Base-by-base conservation (phyloP, 2,888 invertebrate species). In the Acanthacorydalis orientalis region DNA sequence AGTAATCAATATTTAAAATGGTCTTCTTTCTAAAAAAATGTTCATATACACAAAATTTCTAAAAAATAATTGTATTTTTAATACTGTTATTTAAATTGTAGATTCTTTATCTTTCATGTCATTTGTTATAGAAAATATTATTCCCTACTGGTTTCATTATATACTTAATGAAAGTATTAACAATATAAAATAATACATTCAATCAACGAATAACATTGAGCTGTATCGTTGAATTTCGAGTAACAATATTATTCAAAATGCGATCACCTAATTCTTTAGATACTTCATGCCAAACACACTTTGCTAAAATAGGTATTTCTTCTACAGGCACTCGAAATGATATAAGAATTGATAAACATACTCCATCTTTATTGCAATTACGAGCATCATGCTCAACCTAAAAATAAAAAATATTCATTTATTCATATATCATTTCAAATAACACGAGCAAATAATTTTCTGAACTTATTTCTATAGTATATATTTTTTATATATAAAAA, bases 261-360 rank as follows among this genome's bases (percentile, higher is more conserved):
- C 70, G 71, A 50, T 80, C 79, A 45, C 84, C 83, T 34, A 84
- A 64, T 40, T 78, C 75, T 56, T 73, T 70, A 31, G 80, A 73
- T 40, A 88, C 65, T 65, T 90, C 88, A 56, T 88, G 82, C 92
- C 91, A 92, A 11, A 82, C 80, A 67, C 87, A 91, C 65, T 90
- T 90, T 49, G 88, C 87, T 59, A 85, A 84, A 4, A 89, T 75
- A 9, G 83, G 78, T 1, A 89, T 86, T 60, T 90, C 87, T 68
- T 92, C 91, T 31, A 92, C 67, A 0, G 90, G 83, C 33, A 84
- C 77, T 53, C 86, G 73, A 59, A 91, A 89, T 1, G 86, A 84
- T 11, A 92, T 84, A 44, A 92, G 68, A 37, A 91, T 63, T 41
- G 88, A 84, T 15, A 91, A 65, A 57, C 89, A 89, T 49, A 84